Conservation (phyloP, 2,113 vertebrate species). For the Cariama cristata region DNA sequence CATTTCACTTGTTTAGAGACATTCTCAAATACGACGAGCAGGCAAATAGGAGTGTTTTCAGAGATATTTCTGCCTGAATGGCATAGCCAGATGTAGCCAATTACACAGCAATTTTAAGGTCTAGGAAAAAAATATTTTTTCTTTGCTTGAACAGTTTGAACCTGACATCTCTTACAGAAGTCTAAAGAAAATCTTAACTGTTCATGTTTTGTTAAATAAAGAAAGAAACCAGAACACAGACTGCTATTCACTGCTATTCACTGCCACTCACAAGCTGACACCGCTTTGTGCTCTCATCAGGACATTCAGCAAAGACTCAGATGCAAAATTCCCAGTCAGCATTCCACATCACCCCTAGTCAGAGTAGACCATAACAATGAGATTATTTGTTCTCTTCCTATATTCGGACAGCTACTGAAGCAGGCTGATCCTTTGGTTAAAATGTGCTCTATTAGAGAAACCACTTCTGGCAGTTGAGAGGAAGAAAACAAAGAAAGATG, state of each 20-base stretch:
- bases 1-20: conserved; percentile 31
- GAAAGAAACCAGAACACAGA: neutral
- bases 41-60: conserved; percentile 1
- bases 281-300: neutral
- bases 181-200: neutral
- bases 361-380: neutral
- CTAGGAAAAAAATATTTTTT: neutral
- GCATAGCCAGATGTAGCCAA: conserved; percentile 31
- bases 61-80: conserved; percentile 35
- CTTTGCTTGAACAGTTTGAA: neutral
- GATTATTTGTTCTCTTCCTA: neutral
- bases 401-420: neutral
- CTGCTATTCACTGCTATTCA: neutral
- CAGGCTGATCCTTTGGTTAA: neutral
- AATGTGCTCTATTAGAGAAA: neutral
- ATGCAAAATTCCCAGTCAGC: neutral
- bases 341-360: neutral
- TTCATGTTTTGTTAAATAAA: neutral
- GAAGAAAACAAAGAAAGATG: neutral
- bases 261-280: neutral
- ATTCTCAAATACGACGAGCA: conserved; percentile 29
- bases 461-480: neutral
- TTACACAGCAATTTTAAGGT: neutral
- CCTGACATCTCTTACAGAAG: neutral
- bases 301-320: neutral